Conservation (phyloP, 2,797 vertebrate species). For the Staurois parvus region DNA sequence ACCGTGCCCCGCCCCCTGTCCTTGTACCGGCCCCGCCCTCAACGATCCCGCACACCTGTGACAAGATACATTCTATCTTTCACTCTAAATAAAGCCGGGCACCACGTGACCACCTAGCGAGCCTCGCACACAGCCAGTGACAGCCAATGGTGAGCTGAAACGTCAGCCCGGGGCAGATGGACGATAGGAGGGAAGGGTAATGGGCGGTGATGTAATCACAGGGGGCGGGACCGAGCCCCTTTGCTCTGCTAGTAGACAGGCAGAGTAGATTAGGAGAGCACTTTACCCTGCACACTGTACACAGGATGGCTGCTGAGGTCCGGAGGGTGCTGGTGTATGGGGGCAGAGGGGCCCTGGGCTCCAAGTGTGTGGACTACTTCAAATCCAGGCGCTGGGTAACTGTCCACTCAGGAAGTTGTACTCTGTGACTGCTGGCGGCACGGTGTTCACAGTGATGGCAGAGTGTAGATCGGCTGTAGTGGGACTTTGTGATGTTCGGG, state of each 20-base stretch:
- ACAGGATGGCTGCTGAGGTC: conserved; percentile 67
- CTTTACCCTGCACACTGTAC: conserved; percentile 19
- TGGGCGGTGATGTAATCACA: not conserved
- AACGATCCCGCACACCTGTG: too few species aligned
- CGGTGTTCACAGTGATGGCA: not conserved
- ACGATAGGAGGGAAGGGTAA: not conserved
- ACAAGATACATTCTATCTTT: not conserved
- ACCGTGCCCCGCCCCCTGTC: too few species aligned
- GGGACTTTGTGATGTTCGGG: too few species aligned
- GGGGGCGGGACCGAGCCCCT: not conserved
- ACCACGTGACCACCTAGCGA: not conserved
- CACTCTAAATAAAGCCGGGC: not conserved
- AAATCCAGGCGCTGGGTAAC: conserved; percentile 88
- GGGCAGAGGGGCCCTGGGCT: conserved; percentile 88
- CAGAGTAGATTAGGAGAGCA: not conserved
- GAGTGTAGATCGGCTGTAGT: too few species aligned
- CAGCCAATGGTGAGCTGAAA: not conserved
- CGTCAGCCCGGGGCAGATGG: not conserved
- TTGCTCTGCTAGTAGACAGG: not conserved
- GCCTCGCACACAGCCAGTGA: not conserved
- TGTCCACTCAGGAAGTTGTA: not conserved
- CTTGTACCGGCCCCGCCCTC: too few species aligned
- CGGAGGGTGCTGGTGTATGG: conserved; percentile 88
- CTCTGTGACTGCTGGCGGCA: too few species aligned
- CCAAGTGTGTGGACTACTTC: conserved; percentile 85